phyloP scores from a whole-genome alignment of 2,797 vertebrate species.

The Rhabdomys pumilio region DNA sequence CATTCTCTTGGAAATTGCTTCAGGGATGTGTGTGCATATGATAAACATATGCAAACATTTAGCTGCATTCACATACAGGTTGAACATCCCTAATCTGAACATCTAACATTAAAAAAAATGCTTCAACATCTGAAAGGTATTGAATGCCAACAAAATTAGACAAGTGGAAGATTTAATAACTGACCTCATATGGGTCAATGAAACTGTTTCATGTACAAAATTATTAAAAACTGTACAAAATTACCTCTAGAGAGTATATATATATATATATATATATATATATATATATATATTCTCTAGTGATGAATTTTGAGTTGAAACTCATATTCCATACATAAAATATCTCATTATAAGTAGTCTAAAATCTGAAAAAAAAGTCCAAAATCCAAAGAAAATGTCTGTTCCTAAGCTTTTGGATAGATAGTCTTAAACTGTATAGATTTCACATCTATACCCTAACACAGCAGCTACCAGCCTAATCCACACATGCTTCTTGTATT shows the following conservation, averaged over 20 bases:
- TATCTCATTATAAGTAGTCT: neutral
- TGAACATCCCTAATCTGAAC: neutral
- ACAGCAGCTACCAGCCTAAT: neutral
- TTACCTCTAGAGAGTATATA: neutral
- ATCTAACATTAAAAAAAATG: neutral
- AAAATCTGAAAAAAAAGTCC: neutral
- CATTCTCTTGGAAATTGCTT: neutral
- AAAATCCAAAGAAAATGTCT: neutral
- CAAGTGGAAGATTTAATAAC: neutral
- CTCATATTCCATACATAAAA: neutral
- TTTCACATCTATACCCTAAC: slow-evolving; percentile 25
- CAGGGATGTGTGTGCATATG: neutral
- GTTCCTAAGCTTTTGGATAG: neutral
- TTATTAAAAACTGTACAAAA: neutral
- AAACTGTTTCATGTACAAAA: neutral
- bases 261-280: neutral
- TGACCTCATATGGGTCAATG: neutral
- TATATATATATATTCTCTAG: neutral
- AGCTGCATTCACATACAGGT: neutral
- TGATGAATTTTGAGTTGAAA: neutral
- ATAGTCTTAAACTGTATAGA: neutral
- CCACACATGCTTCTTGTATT: neutral
- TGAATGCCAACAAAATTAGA: neutral
- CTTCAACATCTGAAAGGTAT: neutral
- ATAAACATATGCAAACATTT: neutral